Evolutionary conservation across 2,797 vertebrate species (phyloP).

Genomic region (Chrosomus eos): DNA sequence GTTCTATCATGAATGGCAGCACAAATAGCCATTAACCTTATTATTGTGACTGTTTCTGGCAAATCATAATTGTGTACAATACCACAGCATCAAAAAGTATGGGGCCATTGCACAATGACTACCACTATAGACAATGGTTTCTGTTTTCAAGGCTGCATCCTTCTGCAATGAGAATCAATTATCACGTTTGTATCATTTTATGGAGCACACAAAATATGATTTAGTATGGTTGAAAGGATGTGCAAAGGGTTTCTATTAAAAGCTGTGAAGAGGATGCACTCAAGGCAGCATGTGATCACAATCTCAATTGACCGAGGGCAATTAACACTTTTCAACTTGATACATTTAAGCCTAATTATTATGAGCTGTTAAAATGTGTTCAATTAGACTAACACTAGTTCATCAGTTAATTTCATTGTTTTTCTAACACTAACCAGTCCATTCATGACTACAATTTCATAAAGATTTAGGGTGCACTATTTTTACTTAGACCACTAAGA

Average conservation of each 20-base stretch:
- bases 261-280: constrained; percentile 12
- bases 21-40: neutral
- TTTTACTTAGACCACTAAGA: neutral
- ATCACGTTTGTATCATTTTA: neutral
- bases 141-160: neutral
- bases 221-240: neutral
- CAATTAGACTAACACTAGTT: neutral
- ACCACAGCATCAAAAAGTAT: neutral
- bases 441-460: neutral
- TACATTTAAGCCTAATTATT: neutral
- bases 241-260: neutral
- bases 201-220: neutral
- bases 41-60: neutral
- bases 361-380: neutral
- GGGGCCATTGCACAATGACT: too few species aligned
- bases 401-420: neutral
- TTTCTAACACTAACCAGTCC: neutral
- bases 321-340: neutral
- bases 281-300: neutral
- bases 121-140: neutral
- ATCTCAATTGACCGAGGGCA: neutral
- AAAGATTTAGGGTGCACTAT: neutral
- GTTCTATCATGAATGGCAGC: neutral
- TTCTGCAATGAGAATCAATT: neutral
- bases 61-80: neutral